These are phyloP conservation scores for Phaethornis superciliosus DNA, from an alignment of 2,113 vertebrate genomes.

Conservation along the genomic window DNA sequence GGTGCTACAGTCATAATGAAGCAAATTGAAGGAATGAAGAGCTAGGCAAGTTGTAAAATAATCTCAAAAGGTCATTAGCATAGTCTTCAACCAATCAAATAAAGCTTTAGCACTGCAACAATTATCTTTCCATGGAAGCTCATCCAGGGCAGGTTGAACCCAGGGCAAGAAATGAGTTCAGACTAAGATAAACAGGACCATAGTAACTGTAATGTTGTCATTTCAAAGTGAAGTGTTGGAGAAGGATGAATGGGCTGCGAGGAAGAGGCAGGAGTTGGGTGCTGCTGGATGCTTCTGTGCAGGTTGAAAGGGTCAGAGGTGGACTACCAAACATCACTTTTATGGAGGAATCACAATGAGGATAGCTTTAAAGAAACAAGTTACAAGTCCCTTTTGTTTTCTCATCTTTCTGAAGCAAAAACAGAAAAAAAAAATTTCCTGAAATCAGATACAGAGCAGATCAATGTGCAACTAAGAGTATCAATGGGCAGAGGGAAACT, in stretches of 20 bases:
- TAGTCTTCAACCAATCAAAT: not conserved
- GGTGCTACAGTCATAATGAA: not conserved
- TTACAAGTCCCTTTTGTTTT: not conserved
- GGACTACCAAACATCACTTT: not conserved
- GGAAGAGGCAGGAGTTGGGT: not conserved
- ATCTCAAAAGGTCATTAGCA: not conserved
- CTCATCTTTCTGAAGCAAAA: not conserved
- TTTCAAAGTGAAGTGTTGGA: not conserved
- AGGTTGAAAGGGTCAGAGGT: not conserved
- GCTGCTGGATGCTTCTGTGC: not conserved
- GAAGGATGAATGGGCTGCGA: not conserved
- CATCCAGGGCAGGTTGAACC: not conserved
- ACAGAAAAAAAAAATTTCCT: not conserved
- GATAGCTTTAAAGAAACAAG: not conserved
- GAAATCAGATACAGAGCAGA: not conserved
- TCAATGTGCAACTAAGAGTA: not conserved
- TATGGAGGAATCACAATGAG: not conserved
- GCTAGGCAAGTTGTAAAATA: not conserved
- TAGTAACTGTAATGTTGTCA: not conserved
- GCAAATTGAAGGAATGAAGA: not conserved
- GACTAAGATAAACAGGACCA: not conserved
- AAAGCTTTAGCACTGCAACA: not conserved
- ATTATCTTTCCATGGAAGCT: not conserved
- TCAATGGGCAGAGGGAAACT: not conserved
- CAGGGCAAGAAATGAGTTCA: not conserved